Conservation (phyloP, 1,140 invertebrate genomes). For the Schlechtendalia chinensis region DNA sequence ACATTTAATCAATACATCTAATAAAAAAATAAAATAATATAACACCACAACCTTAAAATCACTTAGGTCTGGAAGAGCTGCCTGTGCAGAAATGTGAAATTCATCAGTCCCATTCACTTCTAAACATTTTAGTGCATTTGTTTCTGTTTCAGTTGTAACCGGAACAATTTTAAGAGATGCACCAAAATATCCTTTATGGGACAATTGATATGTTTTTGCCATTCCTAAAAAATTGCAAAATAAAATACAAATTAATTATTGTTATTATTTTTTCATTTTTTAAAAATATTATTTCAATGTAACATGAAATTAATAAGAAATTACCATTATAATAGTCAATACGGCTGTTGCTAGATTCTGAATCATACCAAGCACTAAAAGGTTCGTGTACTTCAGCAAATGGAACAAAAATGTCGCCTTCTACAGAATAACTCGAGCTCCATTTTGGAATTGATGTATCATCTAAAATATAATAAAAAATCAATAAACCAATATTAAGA, state of each 20-base stretch:
- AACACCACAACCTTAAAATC: constrained; percentile 65
- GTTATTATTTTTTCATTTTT: too few species aligned
- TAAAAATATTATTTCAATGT: too few species aligned
- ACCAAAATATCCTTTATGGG: constrained; percentile 66
- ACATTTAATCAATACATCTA: constrained; percentile 13
- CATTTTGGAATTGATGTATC: constrained; percentile 65
- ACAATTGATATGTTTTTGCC: constrained; percentile 83
- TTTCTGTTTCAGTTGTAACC: constrained; percentile 71
- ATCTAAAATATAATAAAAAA: not conserved
- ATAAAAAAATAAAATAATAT: constrained; percentile 36
- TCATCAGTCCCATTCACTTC: constrained; percentile 76
- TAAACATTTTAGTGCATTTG: constrained; percentile 77
- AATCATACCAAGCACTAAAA: constrained; percentile 86
- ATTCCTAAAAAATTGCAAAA: constrained; percentile 60
- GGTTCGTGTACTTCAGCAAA: constrained; percentile 90
- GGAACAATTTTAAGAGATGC: constrained; percentile 81
- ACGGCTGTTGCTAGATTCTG: constrained; percentile 69
- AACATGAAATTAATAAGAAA: constrained; percentile 47
- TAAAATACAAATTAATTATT: not conserved
- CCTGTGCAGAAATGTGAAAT: constrained; percentile 67
- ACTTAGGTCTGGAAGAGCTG: constrained; percentile 77
- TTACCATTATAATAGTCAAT: constrained; percentile 93
- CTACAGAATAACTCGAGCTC: constrained; percentile 69
- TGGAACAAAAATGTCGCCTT: constrained; percentile 77
- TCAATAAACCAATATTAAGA: not conserved